Conservation (phyloP, 1,140 invertebrate genomes). For the Amyelois transitella region DNA sequence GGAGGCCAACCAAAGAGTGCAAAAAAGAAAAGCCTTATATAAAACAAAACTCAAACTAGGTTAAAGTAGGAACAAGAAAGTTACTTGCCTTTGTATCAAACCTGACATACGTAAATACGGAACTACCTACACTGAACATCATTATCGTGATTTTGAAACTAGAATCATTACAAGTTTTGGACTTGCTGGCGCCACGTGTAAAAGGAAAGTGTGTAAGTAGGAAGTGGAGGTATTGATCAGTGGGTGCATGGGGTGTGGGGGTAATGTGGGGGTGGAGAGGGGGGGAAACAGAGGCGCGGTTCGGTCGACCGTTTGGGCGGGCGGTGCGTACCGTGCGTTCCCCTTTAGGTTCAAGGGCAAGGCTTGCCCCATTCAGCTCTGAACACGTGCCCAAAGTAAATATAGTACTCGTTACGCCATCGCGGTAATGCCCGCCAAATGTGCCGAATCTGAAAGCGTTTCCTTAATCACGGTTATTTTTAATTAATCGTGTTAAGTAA, state of each 20-base stretch:
- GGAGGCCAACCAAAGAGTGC: too few relatives aligned
- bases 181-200: conserved; percentile 23
- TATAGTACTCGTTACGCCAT: conserved; percentile 63
- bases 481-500: background rate
- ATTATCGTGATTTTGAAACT: background rate
- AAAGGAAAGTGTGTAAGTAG: conserved; percentile 39
- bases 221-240: conserved; percentile 58
- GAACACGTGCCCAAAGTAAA: conserved; percentile 71
- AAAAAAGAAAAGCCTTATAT: too few relatives aligned
- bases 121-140: too few relatives aligned
- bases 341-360: conserved; percentile 60
- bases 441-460: background rate
- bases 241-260: conserved; percentile 9
- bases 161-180: background rate
- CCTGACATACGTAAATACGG: too few relatives aligned
- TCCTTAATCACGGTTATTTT: conserved; percentile 3
- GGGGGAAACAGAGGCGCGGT: conserved; percentile 25
- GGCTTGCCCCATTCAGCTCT: conserved; percentile 59
- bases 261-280: conserved; percentile 22
- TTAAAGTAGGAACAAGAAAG: too few relatives aligned
- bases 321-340: conserved; percentile 58
- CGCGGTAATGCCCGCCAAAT: conserved; percentile 31
- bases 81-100: too few relatives aligned
- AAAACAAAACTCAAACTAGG: too few relatives aligned
- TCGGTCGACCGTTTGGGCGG: conserved; percentile 59